These are phyloP conservation scores for Muscicapa striata DNA, from an alignment of 2,797 vertebrate species.

Conservation along the genomic window DNA sequence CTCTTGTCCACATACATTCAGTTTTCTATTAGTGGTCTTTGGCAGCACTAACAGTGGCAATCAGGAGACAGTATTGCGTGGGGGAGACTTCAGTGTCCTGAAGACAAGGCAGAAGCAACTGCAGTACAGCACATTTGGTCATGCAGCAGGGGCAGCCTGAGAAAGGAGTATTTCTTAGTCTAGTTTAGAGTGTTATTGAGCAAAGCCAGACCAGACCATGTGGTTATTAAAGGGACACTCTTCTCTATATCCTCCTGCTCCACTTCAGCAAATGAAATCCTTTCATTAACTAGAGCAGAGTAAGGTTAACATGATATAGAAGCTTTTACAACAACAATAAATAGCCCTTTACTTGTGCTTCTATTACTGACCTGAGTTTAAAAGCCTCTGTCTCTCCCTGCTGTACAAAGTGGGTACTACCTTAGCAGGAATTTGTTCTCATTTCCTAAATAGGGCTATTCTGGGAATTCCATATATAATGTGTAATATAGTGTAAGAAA, in stretches of 20 bases:
- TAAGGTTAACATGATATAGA: background rate
- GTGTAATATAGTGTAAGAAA: background rate
- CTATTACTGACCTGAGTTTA: background rate
- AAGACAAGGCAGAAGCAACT: background rate
- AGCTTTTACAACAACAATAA: background rate
- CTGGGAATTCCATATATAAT: background rate
- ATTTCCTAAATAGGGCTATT: background rate
- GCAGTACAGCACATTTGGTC: background rate
- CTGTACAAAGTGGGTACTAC: background rate
- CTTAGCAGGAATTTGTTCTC: background rate
- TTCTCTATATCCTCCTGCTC: background rate
- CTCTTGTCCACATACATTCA: background rate
- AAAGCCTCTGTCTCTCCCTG: background rate
- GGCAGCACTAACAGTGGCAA: background rate
- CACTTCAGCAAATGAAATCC: fast-evolving
- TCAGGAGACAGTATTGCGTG: background rate
- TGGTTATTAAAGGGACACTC: background rate
- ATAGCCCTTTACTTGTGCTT: background rate
- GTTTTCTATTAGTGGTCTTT: background rate
- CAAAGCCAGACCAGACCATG: background rate
- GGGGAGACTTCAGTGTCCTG: background rate
- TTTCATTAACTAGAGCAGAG: background rate
- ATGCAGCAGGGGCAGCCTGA: background rate
- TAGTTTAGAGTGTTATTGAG: background rate
- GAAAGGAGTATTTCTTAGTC: background rate